phyloP scores from a whole-genome alignment of 1,140 invertebrate genomes.

The Diorhabda carinulata region DNA sequence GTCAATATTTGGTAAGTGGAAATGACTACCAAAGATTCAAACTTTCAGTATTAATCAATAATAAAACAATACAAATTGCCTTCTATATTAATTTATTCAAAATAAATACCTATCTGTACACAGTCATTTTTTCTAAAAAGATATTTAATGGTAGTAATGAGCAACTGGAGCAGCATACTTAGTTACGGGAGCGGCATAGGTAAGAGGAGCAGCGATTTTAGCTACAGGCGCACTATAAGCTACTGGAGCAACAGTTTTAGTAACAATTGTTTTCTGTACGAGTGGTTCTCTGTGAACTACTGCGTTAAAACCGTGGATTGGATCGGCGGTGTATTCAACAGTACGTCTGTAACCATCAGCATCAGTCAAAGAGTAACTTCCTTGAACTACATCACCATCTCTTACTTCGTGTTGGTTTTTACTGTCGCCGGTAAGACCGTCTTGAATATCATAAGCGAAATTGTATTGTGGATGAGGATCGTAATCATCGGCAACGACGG shows the following conservation, averaged over 20 bases:
- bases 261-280: slow-evolving; percentile 25
- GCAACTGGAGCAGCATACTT: slow-evolving; percentile 12
- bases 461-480: slow-evolving; percentile 54
- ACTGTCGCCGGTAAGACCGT: slow-evolving; percentile 48
- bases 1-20: too few species aligned
- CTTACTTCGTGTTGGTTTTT: slow-evolving; percentile 52
- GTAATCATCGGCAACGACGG: slow-evolving; percentile 32
- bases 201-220: slow-evolving; percentile 14
- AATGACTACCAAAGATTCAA: too few species aligned
- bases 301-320: slow-evolving; percentile 52
- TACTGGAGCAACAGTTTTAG: slow-evolving; percentile 28
- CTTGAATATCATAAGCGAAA: slow-evolving; percentile 51
- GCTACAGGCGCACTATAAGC: slow-evolving; percentile 12
- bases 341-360: slow-evolving; percentile 61
- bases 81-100: neutral
- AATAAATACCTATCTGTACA: slow-evolving; percentile 15
- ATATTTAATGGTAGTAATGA: slow-evolving; percentile 4
- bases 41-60: too few species aligned
- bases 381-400: slow-evolving; percentile 61
- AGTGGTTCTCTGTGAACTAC: slow-evolving; percentile 46
- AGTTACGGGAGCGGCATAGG: slow-evolving; percentile 18
- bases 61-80: neutral
- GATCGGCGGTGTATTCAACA: slow-evolving; percentile 63
- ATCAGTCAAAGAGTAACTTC: slow-evolving; percentile 61
- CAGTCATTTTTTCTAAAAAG: neutral